Conservation (phyloP, 1,140 invertebrate genomes). For the Augochlora pura region DNA sequence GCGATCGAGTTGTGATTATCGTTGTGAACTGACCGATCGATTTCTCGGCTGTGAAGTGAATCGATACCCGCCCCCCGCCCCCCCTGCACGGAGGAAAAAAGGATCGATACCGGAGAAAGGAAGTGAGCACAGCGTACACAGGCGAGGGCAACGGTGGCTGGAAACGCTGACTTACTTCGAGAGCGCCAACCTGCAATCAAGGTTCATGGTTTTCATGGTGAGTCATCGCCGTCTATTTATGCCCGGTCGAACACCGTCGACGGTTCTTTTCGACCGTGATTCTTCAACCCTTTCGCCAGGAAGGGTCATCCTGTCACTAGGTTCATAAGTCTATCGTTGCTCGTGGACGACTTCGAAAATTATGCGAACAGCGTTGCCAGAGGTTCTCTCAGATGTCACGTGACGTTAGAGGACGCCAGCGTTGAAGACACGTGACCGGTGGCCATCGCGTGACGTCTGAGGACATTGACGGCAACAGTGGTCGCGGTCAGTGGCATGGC, state of each 20-base stretch:
- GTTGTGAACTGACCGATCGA: conserved; percentile 46
- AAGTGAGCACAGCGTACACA: conserved; percentile 53
- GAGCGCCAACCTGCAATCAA: conserved; percentile 81
- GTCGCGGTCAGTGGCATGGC: too few relatives aligned
- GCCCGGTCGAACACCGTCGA: conserved; percentile 17
- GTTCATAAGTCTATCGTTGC: too few relatives aligned
- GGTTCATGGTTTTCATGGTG: conserved; percentile 82
- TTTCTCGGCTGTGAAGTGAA: conserved; percentile 55
- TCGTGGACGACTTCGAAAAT: too few relatives aligned
- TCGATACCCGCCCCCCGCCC: too few relatives aligned
- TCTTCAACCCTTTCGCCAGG: too few relatives aligned
- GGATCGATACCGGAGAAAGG: conserved; percentile 55
- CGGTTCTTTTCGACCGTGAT: not conserved
- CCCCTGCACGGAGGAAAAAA: conserved; percentile 34
- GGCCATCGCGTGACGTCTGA: too few relatives aligned
- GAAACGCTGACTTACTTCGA: conserved; percentile 80
- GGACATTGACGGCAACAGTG: too few relatives aligned
- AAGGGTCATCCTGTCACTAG: too few relatives aligned
- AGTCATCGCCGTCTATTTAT: conserved; percentile 67
- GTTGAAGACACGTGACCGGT: too few relatives aligned
- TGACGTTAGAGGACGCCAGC: too few relatives aligned
- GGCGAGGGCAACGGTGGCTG: conserved; percentile 73
- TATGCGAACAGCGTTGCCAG: too few relatives aligned
- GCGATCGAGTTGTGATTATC: conserved; percentile 40
- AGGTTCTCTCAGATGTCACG: too few relatives aligned